Percentiles rank a stretch among this genome's conserved stretches.
Evolutionary conservation across 2,888 invertebrate genomes (phyloP).

Genomic region (Gastrophysa polygoni): DNA sequence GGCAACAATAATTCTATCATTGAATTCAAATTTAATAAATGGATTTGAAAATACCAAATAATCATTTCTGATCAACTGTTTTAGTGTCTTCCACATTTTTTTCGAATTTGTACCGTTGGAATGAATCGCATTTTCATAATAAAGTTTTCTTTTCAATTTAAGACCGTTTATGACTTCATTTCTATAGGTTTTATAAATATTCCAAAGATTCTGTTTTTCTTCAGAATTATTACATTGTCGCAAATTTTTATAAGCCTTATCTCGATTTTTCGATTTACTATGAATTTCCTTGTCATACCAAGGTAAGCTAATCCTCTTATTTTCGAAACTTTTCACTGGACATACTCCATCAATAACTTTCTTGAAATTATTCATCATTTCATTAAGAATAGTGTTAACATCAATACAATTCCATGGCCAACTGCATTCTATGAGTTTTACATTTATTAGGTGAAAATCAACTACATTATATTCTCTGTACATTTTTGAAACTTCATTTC

Average conservation of each 20-base stretch:
- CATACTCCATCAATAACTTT: neutral
- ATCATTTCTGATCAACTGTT: constrained; percentile 13
- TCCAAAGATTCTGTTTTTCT: constrained; percentile 9
- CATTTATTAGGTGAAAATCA: neutral
- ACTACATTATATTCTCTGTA: constrained; percentile 1
- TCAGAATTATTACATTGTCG: constrained; percentile 1
- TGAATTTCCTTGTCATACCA: neutral
- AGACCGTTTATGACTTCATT: constrained; percentile 8
- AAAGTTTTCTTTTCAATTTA: constrained; percentile 8
- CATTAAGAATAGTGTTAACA: constrained; percentile 6
- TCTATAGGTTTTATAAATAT: constrained; percentile 4
- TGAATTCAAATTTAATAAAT: constrained; percentile 9
- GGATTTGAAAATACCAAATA: constrained; percentile 7
- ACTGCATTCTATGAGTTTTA: constrained; percentile 2
- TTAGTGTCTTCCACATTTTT: constrained; percentile 14
- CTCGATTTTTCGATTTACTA: too few relatives aligned
- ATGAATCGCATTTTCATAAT: constrained; percentile 5
- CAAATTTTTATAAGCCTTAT: too few relatives aligned
- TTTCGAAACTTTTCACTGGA: constrained; percentile 3
- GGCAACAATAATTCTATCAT: neutral
- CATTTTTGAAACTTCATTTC: neutral
- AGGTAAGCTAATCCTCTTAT: constrained; percentile 2
- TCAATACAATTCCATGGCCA: constrained; percentile 7
- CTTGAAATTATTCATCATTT: neutral
- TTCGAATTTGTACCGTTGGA: neutral